These are phyloP conservation scores for Oreochromis spilurus DNA, from an alignment of 2,113 vertebrate genomes.

Conservation along the genomic window DNA sequence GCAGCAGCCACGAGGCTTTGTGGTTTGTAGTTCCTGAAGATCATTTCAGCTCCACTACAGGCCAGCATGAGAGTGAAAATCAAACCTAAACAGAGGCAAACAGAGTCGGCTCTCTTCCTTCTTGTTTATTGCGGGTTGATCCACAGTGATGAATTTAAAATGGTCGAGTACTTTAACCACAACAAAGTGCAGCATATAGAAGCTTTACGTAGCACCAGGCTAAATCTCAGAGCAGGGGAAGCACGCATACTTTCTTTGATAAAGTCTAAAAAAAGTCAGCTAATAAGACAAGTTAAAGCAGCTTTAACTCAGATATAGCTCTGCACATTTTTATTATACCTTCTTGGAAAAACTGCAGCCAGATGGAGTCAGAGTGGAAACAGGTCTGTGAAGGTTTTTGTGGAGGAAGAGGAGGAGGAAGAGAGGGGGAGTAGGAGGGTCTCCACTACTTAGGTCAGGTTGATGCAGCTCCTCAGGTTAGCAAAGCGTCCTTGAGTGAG, in stretches of 20 bases:
- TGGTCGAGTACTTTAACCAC: accelerated
- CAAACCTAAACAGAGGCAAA: accelerated
- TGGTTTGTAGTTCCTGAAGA: not conserved
- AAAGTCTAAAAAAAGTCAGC: not conserved
- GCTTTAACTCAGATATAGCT: accelerated
- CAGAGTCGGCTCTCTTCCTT: not conserved
- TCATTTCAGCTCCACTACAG: not conserved
- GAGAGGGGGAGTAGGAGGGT: not conserved
- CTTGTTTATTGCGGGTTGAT: accelerated
- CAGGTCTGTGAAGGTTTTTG: not conserved
- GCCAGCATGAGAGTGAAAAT: not conserved
- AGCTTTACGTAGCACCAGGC: accelerated
- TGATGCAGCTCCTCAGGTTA: not conserved
- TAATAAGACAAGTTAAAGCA: not conserved
- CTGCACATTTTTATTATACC: not conserved
- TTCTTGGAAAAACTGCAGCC: accelerated
- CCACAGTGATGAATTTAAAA: not conserved
- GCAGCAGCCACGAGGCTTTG: not conserved
- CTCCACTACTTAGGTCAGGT: not conserved
- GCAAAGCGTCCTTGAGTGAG: not conserved
- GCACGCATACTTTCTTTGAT: not conserved
- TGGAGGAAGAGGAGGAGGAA: accelerated
- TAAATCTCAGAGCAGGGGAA: accelerated
- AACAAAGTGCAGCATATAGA: not conserved
- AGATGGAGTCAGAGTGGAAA: not conserved